phyloP scores from a whole-genome alignment of 2,888 invertebrate genomes.

The Polyploca ridens region DNA sequence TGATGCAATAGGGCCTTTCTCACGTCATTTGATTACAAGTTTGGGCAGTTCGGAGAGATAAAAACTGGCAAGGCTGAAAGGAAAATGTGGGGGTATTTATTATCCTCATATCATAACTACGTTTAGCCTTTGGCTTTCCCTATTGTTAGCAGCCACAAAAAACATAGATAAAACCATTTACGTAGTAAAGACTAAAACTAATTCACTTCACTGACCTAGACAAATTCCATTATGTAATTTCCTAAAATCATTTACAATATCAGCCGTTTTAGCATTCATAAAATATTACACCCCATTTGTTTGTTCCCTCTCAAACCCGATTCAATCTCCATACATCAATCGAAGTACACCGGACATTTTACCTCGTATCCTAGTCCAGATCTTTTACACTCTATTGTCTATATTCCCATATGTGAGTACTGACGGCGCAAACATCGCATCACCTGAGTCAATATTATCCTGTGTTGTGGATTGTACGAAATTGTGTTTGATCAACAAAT shows the following conservation, averaged over 20 bases:
- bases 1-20: conserved; percentile 36
- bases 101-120: background rate
- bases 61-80: background rate
- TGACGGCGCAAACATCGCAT: conserved; percentile 20
- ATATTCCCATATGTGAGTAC: conserved; percentile 16
- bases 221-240: too few species aligned
- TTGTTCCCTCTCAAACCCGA: background rate
- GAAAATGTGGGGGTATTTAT: background rate
- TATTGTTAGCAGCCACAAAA: too few species aligned
- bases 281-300: background rate
- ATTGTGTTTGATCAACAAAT: conserved; percentile 37
- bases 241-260: too few species aligned
- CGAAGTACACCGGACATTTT: conserved; percentile 24
- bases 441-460: conserved; percentile 42
- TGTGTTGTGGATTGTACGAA: conserved; percentile 23
- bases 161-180: too few species aligned
- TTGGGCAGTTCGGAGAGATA: conserved; percentile 8
- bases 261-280: too few species aligned
- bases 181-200: too few species aligned
- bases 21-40: conserved; percentile 18
- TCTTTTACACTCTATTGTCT: conserved; percentile 22
- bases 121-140: background rate
- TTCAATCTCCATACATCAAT: conserved; percentile 1
- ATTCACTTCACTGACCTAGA: too few species aligned
- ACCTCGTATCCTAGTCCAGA: conserved; percentile 17